Conservation (phyloP, 2,113 vertebrate genomes). For the Rynchops niger region DNA sequence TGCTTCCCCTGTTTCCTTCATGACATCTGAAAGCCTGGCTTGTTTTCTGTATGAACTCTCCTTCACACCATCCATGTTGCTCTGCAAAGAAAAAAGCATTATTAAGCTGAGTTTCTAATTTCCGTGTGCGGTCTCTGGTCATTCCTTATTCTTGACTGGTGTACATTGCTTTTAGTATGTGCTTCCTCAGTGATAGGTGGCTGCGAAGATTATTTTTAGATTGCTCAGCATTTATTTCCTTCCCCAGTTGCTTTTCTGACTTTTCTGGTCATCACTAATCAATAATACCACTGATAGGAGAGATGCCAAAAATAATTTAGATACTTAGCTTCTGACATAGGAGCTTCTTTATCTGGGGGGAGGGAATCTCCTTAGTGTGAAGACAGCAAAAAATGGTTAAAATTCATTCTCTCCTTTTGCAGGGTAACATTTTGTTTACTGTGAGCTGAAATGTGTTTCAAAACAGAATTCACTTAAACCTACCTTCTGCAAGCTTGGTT, state of each 20-base stretch:
- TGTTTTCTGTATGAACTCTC: background rate
- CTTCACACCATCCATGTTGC: background rate
- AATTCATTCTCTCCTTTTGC: background rate
- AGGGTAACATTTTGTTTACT: background rate
- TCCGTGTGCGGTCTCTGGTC: background rate
- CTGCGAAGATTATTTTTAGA: background rate
- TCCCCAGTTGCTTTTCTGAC: background rate
- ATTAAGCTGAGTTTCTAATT: background rate
- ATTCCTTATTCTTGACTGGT: background rate
- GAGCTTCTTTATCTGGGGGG: background rate
- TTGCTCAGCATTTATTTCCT: background rate
- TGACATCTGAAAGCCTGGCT: background rate
- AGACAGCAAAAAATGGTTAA: background rate
- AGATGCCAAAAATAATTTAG: background rate
- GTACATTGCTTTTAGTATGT: background rate
- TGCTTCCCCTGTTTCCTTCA: background rate
- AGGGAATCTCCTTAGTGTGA: background rate
- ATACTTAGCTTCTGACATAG: background rate
- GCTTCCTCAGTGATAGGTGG: background rate
- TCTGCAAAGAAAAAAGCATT: background rate
- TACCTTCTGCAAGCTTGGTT: background rate
- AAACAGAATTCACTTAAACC: background rate
- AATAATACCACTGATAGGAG: background rate
- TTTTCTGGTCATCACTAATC: background rate
- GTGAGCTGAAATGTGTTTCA: background rate